Evolutionary conservation across 2,113 vertebrate genomes (phyloP).

Genomic region (Rhagologus leucostigma): DNA sequence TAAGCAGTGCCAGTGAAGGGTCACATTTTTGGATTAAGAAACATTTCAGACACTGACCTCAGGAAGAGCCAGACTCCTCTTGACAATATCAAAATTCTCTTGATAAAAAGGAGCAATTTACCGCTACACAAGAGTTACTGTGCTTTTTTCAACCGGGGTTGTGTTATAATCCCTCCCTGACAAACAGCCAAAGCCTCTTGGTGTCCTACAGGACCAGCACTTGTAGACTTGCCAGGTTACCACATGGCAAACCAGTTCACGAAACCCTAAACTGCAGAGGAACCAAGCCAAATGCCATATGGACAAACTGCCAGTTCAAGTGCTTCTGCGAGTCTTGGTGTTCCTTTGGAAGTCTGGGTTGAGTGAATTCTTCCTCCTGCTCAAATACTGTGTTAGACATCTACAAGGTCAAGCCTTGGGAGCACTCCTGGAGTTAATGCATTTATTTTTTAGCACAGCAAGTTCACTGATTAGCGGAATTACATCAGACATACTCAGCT

Average conservation of each 20-base stretch:
- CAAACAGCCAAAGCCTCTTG: background rate
- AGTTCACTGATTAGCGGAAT: background rate
- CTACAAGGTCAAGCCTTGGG: slow-evolving; percentile 22
- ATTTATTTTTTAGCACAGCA: background rate
- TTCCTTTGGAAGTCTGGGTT: slow-evolving; percentile 13
- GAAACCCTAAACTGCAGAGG: slow-evolving; percentile 5
- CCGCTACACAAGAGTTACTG: background rate
- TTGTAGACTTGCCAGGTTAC: slow-evolving; percentile 21
- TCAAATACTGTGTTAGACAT: background rate
- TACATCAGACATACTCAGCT: background rate
- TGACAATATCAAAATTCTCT: background rate
- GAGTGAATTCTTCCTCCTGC: background rate
- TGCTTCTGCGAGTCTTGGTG: background rate
- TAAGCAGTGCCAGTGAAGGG: background rate
- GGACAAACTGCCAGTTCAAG: slow-evolving; percentile 12
- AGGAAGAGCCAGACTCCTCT: background rate
- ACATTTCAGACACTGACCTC: background rate
- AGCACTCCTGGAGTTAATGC: background rate
- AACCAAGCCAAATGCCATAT: slow-evolving; percentile 38
- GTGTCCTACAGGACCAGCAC: background rate
- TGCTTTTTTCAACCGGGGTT: background rate
- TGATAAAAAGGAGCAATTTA: background rate
- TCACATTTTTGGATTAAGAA: background rate
- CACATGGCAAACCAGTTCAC: slow-evolving; percentile 32
- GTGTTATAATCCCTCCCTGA: background rate